Evolutionary conservation across 1,140 invertebrate genomes (phyloP).

Genomic region (Drosophila pectinifera): DNA sequence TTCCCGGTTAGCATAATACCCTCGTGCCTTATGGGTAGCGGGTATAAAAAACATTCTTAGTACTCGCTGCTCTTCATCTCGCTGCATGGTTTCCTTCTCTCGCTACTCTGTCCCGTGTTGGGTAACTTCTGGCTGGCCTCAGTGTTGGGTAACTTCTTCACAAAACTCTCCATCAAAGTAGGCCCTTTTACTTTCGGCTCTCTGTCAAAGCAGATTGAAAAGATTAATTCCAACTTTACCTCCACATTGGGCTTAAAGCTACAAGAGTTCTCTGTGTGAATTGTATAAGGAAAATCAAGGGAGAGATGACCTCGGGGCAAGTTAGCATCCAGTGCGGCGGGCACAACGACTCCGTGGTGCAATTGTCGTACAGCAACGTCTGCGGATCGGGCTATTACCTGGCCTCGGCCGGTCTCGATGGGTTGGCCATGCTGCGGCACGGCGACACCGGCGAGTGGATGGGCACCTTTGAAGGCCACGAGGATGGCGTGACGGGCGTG

Average conservation of each 20-base stretch:
- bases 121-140: too few relatives aligned
- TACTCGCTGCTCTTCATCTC: too few relatives aligned
- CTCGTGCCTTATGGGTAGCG: too few relatives aligned
- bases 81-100: too few relatives aligned
- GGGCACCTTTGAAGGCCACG: conserved; percentile 97
- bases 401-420: conserved; percentile 97
- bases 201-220: too few relatives aligned
- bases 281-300: background rate
- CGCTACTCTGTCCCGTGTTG: too few relatives aligned
- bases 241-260: background rate
- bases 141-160: too few relatives aligned
- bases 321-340: conserved; percentile 93
- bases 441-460: conserved; percentile 99
- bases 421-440: conserved; percentile 97
- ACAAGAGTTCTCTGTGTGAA: background rate
- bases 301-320: conserved; percentile 1
- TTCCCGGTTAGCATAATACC: too few relatives aligned
- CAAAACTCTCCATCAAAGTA: too few relatives aligned
- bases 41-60: too few relatives aligned
- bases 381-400: conserved; percentile 94
- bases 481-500: conserved; percentile 98
- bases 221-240: too few relatives aligned
- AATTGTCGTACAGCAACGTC: conserved; percentile 96
- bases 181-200: too few relatives aligned
- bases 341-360: conserved; percentile 96